These are phyloP conservation scores for Etheostoma cragini DNA, from an alignment of 2,113 vertebrate species.

Conservation along the genomic window DNA sequence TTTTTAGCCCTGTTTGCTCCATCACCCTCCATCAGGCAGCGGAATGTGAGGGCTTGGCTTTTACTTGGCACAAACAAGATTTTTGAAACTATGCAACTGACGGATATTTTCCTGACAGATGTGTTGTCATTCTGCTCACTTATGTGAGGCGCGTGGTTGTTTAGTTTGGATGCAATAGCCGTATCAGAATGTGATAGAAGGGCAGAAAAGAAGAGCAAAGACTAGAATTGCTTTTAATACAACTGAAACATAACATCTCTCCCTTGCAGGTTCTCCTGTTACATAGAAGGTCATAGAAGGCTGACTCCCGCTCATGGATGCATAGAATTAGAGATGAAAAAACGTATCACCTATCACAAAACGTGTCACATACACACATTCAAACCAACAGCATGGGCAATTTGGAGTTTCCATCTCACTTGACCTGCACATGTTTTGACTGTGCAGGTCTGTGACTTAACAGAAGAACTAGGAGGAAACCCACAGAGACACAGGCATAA, in stretches of 20 bases:
- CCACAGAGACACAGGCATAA: background rate
- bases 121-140: slow-evolving; percentile 10
- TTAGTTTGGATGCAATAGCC: slow-evolving; percentile 11
- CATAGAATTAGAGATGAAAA: background rate
- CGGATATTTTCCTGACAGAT: slow-evolving; percentile 24
- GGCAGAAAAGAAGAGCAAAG: background rate
- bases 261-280: background rate
- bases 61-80: slow-evolving; percentile 58
- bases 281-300: background rate
- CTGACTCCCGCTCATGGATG: background rate
- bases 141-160: background rate
- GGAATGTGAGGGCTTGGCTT: slow-evolving; percentile 68
- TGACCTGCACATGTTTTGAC: background rate
- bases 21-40: slow-evolving; percentile 56
- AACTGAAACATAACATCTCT: background rate
- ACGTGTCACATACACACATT: background rate
- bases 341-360: background rate
- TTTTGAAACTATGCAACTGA: slow-evolving; percentile 29
- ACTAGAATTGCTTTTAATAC: background rate
- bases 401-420: background rate
- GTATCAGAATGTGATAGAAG: background rate
- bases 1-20: slow-evolving; percentile 35
- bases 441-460: background rate
- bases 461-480: background rate
- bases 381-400: background rate